These are phyloP conservation scores for Ochotona curzoniae DNA, from an alignment of 2,113 vertebrate genomes.

Conservation along the genomic window DNA sequence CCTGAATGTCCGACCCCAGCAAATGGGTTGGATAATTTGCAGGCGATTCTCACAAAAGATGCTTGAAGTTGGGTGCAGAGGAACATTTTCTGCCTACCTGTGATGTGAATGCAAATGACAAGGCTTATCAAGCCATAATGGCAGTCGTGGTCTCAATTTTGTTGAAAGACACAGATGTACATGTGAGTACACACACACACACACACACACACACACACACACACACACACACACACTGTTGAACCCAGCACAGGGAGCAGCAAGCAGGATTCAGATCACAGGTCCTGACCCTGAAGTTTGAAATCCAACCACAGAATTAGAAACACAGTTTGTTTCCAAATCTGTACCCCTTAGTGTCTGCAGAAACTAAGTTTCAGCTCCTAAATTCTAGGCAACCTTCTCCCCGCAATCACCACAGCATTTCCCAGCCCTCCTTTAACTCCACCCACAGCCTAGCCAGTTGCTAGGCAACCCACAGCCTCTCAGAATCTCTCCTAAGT, in stretches of 20 bases:
- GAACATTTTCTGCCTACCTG: background rate
- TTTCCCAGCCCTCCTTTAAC: conserved; percentile 1
- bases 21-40: background rate
- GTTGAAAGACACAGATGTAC: background rate
- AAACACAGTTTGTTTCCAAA: background rate
- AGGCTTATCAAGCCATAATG: background rate
- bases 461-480: conserved; percentile 81
- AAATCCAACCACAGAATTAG: accelerated
- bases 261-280: background rate
- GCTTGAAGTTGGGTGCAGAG: background rate
- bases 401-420: background rate
- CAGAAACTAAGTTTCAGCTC: background rate
- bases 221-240: accelerated
- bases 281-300: background rate
- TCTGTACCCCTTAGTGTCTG: accelerated
- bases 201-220: background rate
- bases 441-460: conserved; percentile 56
- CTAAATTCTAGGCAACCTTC: background rate
- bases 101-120: background rate
- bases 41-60: background rate
- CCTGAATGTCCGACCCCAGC: background rate
- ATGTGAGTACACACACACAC: too few species aligned
- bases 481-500: conserved; percentile 59
- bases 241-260: accelerated
- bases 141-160: background rate